These are phyloP conservation scores for Episyrphus balteatus DNA, from an alignment of 1,140 invertebrate genomes.

Conservation along the genomic window DNA sequence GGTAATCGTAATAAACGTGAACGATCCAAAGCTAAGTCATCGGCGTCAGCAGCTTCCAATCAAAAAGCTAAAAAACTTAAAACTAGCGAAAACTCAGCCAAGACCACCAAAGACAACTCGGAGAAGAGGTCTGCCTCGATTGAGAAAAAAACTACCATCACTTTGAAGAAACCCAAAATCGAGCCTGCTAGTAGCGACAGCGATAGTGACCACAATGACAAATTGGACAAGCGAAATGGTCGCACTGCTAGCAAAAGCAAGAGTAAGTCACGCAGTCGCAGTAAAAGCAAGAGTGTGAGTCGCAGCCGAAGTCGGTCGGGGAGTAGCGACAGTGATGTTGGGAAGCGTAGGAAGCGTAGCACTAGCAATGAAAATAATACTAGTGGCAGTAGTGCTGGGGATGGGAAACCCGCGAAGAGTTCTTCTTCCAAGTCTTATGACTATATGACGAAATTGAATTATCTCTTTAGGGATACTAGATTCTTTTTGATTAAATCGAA, in stretches of 20 bases:
- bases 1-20: not conserved
- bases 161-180: conserved; percentile 8
- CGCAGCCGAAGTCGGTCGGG: too few species aligned
- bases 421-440: conserved; percentile 58
- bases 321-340: too few species aligned
- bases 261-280: too few species aligned
- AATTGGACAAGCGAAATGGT: conserved; percentile 14
- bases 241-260: not conserved
- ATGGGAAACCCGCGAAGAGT: conserved; percentile 24
- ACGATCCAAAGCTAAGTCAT: not conserved
- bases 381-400: conserved; percentile 11
- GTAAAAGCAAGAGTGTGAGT: too few species aligned
- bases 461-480: conserved; percentile 86
- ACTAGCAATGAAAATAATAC: conserved; percentile 1
- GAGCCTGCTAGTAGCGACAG: not conserved
- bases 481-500: conserved; percentile 98
- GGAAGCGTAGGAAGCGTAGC: conserved; percentile 18
- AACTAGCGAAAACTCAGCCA: conserved; percentile 7
- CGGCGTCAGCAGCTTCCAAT: conserved; percentile 2
- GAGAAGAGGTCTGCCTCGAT: conserved; percentile 34
- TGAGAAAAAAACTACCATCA: conserved; percentile 37
- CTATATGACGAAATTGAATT: conserved; percentile 83
- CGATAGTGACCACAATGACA: not conserved
- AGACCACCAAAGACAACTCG: conserved; percentile 10
- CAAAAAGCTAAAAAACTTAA: conserved; percentile 6